Base-by-base conservation (phyloP, 2,797 vertebrate genomes). In the Nasua narica region DNA sequence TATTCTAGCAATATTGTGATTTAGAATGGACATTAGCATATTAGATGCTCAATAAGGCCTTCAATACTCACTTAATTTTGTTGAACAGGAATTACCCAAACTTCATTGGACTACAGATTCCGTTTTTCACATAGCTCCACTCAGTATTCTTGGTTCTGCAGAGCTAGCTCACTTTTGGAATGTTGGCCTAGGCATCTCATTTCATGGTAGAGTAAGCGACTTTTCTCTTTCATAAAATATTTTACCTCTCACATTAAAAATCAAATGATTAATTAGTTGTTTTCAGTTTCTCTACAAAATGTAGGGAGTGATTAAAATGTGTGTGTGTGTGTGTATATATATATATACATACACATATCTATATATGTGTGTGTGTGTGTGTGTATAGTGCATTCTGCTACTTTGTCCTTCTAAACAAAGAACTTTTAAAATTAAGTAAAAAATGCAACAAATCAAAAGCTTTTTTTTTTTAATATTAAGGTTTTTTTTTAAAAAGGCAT, bases 241-340 rank as follows among this genome's bases (percentile, higher is more conserved):
- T 76, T 90, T 95, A 11, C 32, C 3, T 62, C 40, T 91, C 21
- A 76, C 1, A 23, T 77, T 56, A 92, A 78, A 83, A 70, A 46
- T 78, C 25, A 76, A 14, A 25, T 69, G 48, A 29, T 82, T 58
- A 83, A 52, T 58, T 56, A 21, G 2, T 85, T 88, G 15, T 52
- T 94, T 97, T 52, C 62, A 67, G 19, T 84, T 96, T 90, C 29
- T 94, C 48, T 96, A 56, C 62, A 76, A 94, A 84, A 70, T 62
- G 0, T 50, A 83, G 27, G 16, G 2, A 67, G 5, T 87, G 65
- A 70, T 21, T 91, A 23, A 74, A 93, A 16, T 87, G 27, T n/a
- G n/a, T n/a, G n/a, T n/a, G n/a, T n/a, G n/a, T n/a, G n/a, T n/a
- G n/a, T n/a, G n/a, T n/a, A n/a, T n/a, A n/a, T n/a, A n/a, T n/a